phyloP scores from a whole-genome alignment of 2,113 vertebrate species.

The Zingel zingel region DNA sequence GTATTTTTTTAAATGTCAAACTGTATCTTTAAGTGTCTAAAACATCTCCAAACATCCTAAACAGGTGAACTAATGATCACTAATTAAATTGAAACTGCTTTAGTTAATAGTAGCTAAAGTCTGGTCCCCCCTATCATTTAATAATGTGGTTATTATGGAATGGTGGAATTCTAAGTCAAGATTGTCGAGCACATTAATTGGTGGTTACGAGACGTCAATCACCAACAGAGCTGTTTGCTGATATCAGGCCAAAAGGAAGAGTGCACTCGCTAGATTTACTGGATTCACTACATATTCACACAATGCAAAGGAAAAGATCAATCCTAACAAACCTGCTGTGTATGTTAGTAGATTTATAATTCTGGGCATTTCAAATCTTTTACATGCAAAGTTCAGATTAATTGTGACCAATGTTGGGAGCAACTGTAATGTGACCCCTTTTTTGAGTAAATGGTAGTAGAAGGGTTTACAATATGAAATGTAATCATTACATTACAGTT shows the following conservation, averaged over 20 bases:
- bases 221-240: conserved; percentile 25
- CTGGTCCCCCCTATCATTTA: not conserved
- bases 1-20: not conserved
- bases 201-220: not conserved
- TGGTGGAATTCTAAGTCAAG: not conserved
- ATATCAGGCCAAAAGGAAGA: conserved; percentile 42
- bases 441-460: not conserved
- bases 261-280: conserved; percentile 3
- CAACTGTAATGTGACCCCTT: not conserved
- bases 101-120: not conserved
- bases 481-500: not conserved
- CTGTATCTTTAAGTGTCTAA: not conserved
- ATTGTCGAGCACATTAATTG: not conserved
- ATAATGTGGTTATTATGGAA: not conserved
- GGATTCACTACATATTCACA: not conserved
- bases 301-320: conserved; percentile 14
- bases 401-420: not conserved
- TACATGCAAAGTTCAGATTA: not conserved
- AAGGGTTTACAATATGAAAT: not conserved
- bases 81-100: not conserved
- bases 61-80: not conserved
- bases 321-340: not conserved
- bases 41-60: not conserved
- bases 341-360: not conserved
- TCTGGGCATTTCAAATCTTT: not conserved